Percentiles rank a stretch among this genome's conserved stretches.
Evolutionary conservation across 1,140 invertebrate species (phyloP).

Genomic region (Hypsibius dujardini): DNA sequence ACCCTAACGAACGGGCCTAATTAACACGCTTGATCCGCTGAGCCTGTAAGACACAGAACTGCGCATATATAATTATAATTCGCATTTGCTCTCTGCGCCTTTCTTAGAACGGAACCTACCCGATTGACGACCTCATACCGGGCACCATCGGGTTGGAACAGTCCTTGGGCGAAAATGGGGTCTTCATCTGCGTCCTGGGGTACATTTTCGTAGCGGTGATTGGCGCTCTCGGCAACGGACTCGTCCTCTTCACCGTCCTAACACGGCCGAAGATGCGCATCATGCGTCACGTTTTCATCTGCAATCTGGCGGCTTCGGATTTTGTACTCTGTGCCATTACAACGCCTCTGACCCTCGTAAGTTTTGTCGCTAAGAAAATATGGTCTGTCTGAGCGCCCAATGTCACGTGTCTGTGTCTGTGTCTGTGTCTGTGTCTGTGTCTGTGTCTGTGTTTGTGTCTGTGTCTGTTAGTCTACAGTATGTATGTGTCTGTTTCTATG

Average conservation of each 20-base stretch:
- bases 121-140: conserved; percentile 1
- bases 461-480: no score
- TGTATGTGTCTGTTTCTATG: no score
- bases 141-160: not conserved
- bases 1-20: no score
- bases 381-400: not conserved
- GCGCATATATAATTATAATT: no score
- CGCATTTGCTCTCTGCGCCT: no score
- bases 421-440: conserved; percentile 22
- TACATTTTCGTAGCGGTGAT: conserved; percentile 8
- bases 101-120: not conserved
- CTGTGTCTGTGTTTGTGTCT: conserved; percentile 24
- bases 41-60: no score
- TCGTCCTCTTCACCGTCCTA: conserved; percentile 57
- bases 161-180: not conserved
- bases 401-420: conserved; percentile 21
- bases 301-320: conserved; percentile 71
- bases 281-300: conserved; percentile 66
- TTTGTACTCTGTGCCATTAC: conserved; percentile 62
- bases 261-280: conserved; percentile 63
- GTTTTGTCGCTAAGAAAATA: conserved; percentile 29
- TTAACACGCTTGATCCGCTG: no score
- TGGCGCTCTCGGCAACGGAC: conserved; percentile 56
- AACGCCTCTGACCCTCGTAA: conserved; percentile 65
- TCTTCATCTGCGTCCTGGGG: not conserved